These are phyloP conservation scores for Scomber colias DNA, from an alignment of 2,113 vertebrate genomes.

Conservation along the genomic window DNA sequence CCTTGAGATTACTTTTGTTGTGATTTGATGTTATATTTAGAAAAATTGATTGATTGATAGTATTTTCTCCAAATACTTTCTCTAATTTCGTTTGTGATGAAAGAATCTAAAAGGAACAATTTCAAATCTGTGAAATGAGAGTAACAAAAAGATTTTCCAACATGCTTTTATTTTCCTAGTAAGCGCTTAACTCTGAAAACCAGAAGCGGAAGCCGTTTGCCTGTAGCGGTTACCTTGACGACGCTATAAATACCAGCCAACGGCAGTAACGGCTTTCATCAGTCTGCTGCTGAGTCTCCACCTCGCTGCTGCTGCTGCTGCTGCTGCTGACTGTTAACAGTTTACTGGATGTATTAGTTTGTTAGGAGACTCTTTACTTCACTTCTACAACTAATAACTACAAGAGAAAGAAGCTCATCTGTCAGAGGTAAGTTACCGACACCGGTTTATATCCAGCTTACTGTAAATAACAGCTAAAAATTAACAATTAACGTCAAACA, in stretches of 20 bases:
- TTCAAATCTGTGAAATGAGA: too few relatives aligned
- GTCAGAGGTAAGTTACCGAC: slow-evolving; percentile 17
- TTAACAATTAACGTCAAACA: too few relatives aligned
- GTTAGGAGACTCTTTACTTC: accelerated
- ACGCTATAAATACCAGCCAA: not conserved
- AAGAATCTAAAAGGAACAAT: too few relatives aligned
- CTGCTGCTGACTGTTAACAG: not conserved
- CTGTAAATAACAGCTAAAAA: too few relatives aligned
- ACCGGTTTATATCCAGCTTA: too few relatives aligned
- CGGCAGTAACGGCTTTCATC: not conserved
- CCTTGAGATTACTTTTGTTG: too few relatives aligned
- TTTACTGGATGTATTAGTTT: slow-evolving; percentile 9
- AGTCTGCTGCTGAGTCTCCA: accelerated
- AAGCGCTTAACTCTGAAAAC: slow-evolving; percentile 11
- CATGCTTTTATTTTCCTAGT: not conserved
- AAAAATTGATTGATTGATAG: too few relatives aligned
- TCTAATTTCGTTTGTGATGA: too few relatives aligned
- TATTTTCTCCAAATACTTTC: too few relatives aligned
- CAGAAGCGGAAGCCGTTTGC: not conserved
- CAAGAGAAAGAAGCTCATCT: not conserved
- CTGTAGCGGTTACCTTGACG: not conserved
- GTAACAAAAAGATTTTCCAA: too few relatives aligned
- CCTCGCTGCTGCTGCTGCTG: too few relatives aligned
- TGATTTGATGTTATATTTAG: too few relatives aligned
- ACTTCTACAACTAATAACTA: not conserved